phyloP scores from a whole-genome alignment of 2,797 vertebrate genomes.

The Cheirogaleus major region DNA sequence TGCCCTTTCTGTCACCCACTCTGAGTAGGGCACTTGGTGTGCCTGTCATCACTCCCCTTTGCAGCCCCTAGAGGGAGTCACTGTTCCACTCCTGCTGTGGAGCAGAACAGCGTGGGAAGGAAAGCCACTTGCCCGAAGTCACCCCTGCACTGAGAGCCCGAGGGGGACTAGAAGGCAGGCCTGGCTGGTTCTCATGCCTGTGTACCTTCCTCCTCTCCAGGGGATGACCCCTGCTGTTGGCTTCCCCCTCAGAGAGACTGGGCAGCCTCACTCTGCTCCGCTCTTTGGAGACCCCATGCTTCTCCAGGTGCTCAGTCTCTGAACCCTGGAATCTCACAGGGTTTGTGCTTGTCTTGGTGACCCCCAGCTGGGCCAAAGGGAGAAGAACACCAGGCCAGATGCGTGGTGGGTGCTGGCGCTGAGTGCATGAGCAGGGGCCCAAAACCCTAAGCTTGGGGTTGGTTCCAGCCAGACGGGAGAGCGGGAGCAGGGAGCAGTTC shows the following conservation, averaged over 20 bases:
- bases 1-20: not conserved
- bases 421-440: not conserved
- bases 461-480: not conserved
- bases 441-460: not conserved
- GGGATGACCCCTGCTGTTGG: accelerated
- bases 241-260: not conserved
- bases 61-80: too few species aligned
- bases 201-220: not conserved
- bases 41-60: too few species aligned
- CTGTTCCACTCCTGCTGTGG: not conserved
- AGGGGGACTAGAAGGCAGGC: not conserved
- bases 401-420: not conserved
- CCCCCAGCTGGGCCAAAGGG: not conserved
- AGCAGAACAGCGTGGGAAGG: not conserved
- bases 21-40: not conserved
- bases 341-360: not conserved
- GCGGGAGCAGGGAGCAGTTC: not conserved
- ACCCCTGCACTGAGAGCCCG: not conserved
- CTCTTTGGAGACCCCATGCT: not conserved
- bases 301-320: not conserved
- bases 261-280: not conserved
- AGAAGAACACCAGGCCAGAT: not conserved
- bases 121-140: not conserved
- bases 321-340: not conserved
- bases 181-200: not conserved